phyloP scores from a whole-genome alignment of 2,888 invertebrate genomes.

The Ptycholaimellus sp. region DNA sequence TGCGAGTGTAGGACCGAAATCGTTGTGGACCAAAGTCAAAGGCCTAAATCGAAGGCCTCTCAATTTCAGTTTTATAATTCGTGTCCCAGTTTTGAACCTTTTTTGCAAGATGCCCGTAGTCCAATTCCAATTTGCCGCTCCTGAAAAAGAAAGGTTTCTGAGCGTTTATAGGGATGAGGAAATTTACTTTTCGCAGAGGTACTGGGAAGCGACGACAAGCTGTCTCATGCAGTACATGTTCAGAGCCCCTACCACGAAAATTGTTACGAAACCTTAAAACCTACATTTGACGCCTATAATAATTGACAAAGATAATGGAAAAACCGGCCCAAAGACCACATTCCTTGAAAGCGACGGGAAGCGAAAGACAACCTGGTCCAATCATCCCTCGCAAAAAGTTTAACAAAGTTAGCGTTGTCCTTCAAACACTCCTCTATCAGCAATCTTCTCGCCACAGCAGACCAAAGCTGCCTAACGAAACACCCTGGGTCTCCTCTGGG shows the following conservation, averaged over 20 bases:
- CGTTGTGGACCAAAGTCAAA: too few relatives aligned
- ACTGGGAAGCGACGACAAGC: constrained; percentile 3
- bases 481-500: too few relatives aligned
- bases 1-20: too few relatives aligned
- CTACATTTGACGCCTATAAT: neutral
- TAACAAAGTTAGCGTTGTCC: constrained; percentile 2
- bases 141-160: neutral
- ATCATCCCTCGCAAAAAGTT: constrained; percentile 6
- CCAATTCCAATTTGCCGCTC: constrained; percentile 11
- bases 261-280: constrained; percentile 2
- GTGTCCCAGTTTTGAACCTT: constrained; percentile 19
- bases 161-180: neutral
- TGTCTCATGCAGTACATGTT: constrained; percentile 5
- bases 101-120: constrained; percentile 24
- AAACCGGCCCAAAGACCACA: constrained; percentile 4
- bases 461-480: too few relatives aligned
- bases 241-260: constrained; percentile 2
- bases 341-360: constrained; percentile 5
- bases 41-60: too few relatives aligned
- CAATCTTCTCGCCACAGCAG: neutral
- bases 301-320: neutral
- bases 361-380: constrained; percentile 6
- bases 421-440: neutral
- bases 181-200: constrained; percentile 2
- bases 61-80: too few relatives aligned